phyloP scores from a whole-genome alignment of 2,888 invertebrate species.

The Asteroscopus sphinx region DNA sequence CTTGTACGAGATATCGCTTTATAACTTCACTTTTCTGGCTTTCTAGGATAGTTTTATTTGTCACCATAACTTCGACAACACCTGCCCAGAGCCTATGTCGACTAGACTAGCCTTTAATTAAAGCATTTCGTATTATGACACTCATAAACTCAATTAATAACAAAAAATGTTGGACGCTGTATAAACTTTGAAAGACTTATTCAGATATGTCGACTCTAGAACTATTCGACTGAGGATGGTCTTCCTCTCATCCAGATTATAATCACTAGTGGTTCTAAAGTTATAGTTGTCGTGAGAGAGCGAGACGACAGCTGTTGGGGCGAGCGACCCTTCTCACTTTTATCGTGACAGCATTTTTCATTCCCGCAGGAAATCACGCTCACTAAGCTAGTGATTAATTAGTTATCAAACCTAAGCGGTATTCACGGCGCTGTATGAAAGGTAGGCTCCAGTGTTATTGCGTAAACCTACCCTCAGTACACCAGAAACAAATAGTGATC shows the following conservation, averaged over 20 bases:
- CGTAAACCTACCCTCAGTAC: conserved; percentile 18
- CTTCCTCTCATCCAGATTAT: not conserved
- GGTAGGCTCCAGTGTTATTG: conserved; percentile 45
- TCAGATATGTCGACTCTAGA: too few relatives aligned
- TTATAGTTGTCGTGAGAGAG: conserved; percentile 47
- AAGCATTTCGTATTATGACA: too few relatives aligned
- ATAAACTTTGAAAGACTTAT: too few relatives aligned
- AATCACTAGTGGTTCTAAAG: conserved; percentile 30
- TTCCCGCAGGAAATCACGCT: conserved; percentile 79
- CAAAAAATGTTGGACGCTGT: too few relatives aligned
- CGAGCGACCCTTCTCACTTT: conserved; percentile 77
- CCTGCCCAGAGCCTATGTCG: too few relatives aligned
- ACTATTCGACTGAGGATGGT: too few relatives aligned
- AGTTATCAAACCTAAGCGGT: conserved; percentile 67
- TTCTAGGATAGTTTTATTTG: too few relatives aligned
- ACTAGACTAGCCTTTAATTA: too few relatives aligned
- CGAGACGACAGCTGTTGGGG: conserved; percentile 59
- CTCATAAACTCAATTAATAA: too few relatives aligned
- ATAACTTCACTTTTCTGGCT: too few relatives aligned
- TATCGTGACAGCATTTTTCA: conserved; percentile 84
- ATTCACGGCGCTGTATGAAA: conserved; percentile 44
- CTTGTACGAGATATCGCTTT: too few relatives aligned
- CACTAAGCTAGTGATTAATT: conserved; percentile 82
- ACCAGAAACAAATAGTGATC: conserved; percentile 35
- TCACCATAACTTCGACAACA: too few relatives aligned